Evolutionary conservation across 2,113 vertebrate genomes (phyloP).

Genomic region (Martes martes): DNA sequence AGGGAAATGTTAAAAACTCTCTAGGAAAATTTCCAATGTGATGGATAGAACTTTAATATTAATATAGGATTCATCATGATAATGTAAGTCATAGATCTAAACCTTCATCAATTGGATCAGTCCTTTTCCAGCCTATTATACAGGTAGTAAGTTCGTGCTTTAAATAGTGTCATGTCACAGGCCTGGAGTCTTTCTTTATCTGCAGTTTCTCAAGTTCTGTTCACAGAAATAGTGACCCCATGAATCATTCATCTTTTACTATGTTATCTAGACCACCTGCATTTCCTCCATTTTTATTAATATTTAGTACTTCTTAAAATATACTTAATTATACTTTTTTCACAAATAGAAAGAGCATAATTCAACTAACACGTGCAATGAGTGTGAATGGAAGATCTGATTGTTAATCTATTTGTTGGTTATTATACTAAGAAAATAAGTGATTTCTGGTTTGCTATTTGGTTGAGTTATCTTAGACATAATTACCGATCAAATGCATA

Average conservation of each 20-base stretch:
- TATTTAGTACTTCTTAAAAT: constrained; percentile 60
- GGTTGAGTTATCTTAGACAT: background rate
- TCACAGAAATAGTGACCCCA: background rate
- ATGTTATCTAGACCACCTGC: background rate
- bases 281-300: constrained; percentile 45
- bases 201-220: constrained; percentile 35
- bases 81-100: constrained; percentile 70
- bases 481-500: background rate
- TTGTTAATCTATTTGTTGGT: background rate
- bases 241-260: constrained; percentile 24
- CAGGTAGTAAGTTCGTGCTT: constrained; percentile 29
- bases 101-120: constrained; percentile 40
- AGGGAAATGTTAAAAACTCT: constrained; percentile 50
- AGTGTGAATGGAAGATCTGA: background rate
- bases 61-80: constrained; percentile 59
- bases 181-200: constrained; percentile 11
- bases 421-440: constrained; percentile 2
- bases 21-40: constrained; percentile 49
- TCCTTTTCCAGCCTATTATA: constrained; percentile 42
- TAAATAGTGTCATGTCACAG: constrained; percentile 48
- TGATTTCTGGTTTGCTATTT: background rate
- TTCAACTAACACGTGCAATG: background rate
- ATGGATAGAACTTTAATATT: constrained; percentile 71
- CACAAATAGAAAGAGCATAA: constrained; percentile 12
- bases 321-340: background rate